phyloP scores from a whole-genome alignment of 2,888 invertebrate genomes.

The Empis stercorea region DNA sequence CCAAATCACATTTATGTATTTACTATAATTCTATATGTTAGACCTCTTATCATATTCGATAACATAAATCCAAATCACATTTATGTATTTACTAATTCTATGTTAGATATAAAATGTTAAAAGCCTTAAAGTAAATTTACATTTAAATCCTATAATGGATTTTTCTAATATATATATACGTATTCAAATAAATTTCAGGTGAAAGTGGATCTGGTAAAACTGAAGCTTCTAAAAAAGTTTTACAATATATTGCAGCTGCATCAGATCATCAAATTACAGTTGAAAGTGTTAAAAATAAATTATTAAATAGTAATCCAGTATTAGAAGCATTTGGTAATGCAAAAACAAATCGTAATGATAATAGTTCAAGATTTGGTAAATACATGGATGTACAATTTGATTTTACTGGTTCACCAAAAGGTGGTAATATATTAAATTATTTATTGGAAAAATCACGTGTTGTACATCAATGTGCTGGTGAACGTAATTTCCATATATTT shows the following conservation, averaged over 20 bases:
- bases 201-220: conserved; percentile 91
- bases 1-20: too few relatives aligned
- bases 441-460: conserved; percentile 83
- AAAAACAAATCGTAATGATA: conserved; percentile 79
- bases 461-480: conserved; percentile 68
- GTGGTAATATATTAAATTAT: conserved; percentile 83
- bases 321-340: conserved; percentile 89
- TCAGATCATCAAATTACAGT: conserved; percentile 63
- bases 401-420: conserved; percentile 42
- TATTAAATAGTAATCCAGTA: conserved; percentile 72
- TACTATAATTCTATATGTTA: too few relatives aligned
- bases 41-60: too few relatives aligned
- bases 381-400: conserved; percentile 92
- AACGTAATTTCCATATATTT: conserved; percentile 86
- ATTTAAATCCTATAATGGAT: too few relatives aligned
- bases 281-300: conserved; percentile 75
- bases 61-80: too few relatives aligned
- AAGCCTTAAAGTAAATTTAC: too few relatives aligned
- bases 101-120: too few relatives aligned
- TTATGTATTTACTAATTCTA: too few relatives aligned
- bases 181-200: too few relatives aligned
- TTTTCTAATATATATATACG: too few relatives aligned
- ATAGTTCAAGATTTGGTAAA: conserved; percentile 86
- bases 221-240: conserved; percentile 82
- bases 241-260: conserved; percentile 79